These are phyloP conservation scores for Aradophagus sp. DNA, from an alignment of 1,140 invertebrate genomes.

Conservation along the genomic window DNA sequence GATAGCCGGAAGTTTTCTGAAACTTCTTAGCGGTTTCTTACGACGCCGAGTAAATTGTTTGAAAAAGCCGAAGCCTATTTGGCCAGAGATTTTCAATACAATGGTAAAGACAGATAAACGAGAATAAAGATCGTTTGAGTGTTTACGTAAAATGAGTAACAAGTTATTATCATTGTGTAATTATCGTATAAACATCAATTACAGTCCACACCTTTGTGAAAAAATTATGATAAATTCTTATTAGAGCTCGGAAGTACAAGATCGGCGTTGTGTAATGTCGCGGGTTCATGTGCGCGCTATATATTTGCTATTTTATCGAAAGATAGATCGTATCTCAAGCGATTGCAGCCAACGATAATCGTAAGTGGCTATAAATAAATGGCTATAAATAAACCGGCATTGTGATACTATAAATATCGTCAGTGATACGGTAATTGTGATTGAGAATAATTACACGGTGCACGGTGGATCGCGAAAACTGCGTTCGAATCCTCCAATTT, in stretches of 20 bases:
- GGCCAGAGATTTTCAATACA: slow-evolving; percentile 6
- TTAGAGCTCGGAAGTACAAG: slow-evolving; percentile 31
- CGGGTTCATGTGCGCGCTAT: slow-evolving; percentile 42
- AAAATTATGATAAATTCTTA: slow-evolving; percentile 49
- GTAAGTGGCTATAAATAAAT: slow-evolving; percentile 62
- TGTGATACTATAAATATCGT: slow-evolving; percentile 51
- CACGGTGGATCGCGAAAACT: slow-evolving; percentile 15
- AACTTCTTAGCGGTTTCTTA: too few relatives aligned
- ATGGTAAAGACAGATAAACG: not conserved
- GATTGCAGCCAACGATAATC: slow-evolving; percentile 58
- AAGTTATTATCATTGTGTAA: slow-evolving; percentile 49
- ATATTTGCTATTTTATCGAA: slow-evolving; percentile 53
- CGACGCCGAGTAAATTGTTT: too few relatives aligned
- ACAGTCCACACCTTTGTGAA: slow-evolving; percentile 42
- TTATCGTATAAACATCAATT: slow-evolving; percentile 44
- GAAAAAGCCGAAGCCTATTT: too few relatives aligned
- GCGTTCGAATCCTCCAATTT: slow-evolving; percentile 30
- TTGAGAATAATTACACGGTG: slow-evolving; percentile 48
- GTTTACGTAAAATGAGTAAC: slow-evolving; percentile 36
- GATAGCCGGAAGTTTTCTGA: too few relatives aligned
- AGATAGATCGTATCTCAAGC: slow-evolving; percentile 54
- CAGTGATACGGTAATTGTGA: slow-evolving; percentile 46
- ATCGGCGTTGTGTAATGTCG: slow-evolving; percentile 41
- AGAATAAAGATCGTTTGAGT: not conserved
- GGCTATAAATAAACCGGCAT: slow-evolving; percentile 32